These are phyloP conservation scores for Cloeon dipterum DNA, from an alignment of 2,888 invertebrate genomes.

Conservation along the genomic window DNA sequence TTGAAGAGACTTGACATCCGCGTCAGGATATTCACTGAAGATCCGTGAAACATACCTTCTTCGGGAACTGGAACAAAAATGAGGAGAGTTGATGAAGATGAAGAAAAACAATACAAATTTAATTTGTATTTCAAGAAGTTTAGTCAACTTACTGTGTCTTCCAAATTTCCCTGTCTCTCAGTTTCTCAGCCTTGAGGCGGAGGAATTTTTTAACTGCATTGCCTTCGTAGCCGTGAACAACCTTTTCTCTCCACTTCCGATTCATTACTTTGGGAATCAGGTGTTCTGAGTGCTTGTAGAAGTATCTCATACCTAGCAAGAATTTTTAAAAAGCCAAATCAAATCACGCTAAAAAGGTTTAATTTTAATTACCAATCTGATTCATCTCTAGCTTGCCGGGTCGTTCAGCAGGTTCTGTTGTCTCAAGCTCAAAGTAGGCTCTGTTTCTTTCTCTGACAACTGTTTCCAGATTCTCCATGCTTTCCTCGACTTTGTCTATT, in stretches of 20 bases:
- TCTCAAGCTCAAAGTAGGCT: conserved; percentile 76
- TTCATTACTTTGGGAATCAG: conserved; percentile 42
- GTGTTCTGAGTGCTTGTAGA: conserved; percentile 30
- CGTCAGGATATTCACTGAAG: too few species aligned
- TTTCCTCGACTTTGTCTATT: conserved; percentile 58
- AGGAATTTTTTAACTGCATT: conserved; percentile 37
- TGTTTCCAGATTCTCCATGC: conserved; percentile 79
- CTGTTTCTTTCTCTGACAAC: conserved; percentile 81
- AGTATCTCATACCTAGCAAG: conserved; percentile 13
- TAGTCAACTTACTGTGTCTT: too few species aligned
- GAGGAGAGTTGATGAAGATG: too few species aligned
- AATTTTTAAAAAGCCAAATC: background rate
- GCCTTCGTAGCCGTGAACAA: conserved; percentile 30
- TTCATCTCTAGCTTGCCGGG: conserved; percentile 33
- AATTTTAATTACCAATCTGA: conserved; percentile 31
- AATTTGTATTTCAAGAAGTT: too few species aligned
- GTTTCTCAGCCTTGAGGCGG: too few species aligned
- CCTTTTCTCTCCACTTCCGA: conserved; percentile 31
- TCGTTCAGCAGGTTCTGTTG: conserved; percentile 61
- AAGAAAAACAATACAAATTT: too few species aligned
- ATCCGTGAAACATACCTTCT: too few species aligned
- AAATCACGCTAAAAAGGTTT: background rate
- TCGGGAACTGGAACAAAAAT: too few species aligned
- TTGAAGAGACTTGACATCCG: too few species aligned
- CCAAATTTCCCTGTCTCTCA: too few species aligned